Base-by-base conservation (phyloP, 1,140 invertebrate genomes). In the Spodoptera frugiperda region DNA sequence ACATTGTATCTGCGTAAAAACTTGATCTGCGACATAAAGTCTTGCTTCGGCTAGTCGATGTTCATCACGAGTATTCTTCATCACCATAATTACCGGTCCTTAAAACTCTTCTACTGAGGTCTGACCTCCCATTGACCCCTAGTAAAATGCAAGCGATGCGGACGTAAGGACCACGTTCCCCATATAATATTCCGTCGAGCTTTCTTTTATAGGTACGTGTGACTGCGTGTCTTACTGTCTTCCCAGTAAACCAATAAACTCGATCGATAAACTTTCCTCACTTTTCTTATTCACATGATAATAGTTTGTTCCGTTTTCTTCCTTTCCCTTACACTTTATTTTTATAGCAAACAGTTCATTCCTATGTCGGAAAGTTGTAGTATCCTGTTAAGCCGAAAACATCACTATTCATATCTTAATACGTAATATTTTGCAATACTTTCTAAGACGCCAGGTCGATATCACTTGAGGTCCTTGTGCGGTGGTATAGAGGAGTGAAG, bases 221-320 rank as follows among this genome's bases (percentile, higher is more conserved):
- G 15, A 21, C 1, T n/a, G 30, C 9, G 48, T 15, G 39, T 53
- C n/a, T n/a, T n/a, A n/a, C 49, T 33, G 2, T n/a, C 39, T 51
- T 15, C 25, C 39, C 30, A 67, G 63, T 67, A 67, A 49, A 67
- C 63, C 53, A 72, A 72, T 72, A 72, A 48, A 57, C 51, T 21
- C 4, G 68, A 57, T 72, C 68, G 33, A 72, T 72, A 72, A 72
- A 57, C n/a, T 57, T 72, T 57, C 39, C 68, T 39, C 21, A 54
- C 30, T 44, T 25, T 49, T 67, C 63, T 67, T 67, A 49, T 67
- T 67, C 19, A 4, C 10, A 57, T 54, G 15, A 72, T 46, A n/a
- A 55, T 55, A 72, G 53, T 72, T 57, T 57, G 44, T 33, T 57
- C 17, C 12, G 15, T 10, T 5, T 21, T 30, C 63, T 46, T 8